Evolutionary conservation across 1,140 invertebrate genomes (phyloP).

Genomic region (Lucilia cuprina): DNA sequence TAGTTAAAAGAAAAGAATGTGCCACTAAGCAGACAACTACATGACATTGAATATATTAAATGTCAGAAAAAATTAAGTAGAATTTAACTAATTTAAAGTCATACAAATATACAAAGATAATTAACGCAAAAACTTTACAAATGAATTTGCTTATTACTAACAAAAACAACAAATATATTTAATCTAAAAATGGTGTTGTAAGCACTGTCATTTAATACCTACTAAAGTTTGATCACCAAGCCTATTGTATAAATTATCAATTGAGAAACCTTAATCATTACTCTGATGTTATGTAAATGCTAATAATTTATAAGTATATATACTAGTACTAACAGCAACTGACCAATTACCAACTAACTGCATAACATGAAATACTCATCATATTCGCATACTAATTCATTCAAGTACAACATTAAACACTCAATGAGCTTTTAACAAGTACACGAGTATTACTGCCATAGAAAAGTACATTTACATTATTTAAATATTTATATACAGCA

Average conservation of each 20-base stretch:
- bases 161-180: no score
- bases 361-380: not conserved
- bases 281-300: no score
- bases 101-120: no score
- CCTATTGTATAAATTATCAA: no score
- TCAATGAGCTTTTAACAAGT: slow-evolving; percentile 2
- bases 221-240: no score
- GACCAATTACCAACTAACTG: not conserved
- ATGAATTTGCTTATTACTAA: no score
- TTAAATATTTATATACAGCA: not conserved
- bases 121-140: no score
- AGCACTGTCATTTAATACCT: no score
- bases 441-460: not conserved
- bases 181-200: no score
- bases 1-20: not conserved
- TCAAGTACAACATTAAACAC: slow-evolving; percentile 2
- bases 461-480: not conserved
- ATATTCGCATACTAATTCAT: not conserved
- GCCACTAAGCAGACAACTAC: not conserved
- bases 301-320: no score
- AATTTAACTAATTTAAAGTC: no score
- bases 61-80: not conserved
- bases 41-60: not conserved
- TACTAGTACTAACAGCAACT: not conserved
- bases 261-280: no score